These are phyloP conservation scores for Scelioninae gen. 1 DNA, from an alignment of 2,888 invertebrate genomes.

Conservation along the genomic window DNA sequence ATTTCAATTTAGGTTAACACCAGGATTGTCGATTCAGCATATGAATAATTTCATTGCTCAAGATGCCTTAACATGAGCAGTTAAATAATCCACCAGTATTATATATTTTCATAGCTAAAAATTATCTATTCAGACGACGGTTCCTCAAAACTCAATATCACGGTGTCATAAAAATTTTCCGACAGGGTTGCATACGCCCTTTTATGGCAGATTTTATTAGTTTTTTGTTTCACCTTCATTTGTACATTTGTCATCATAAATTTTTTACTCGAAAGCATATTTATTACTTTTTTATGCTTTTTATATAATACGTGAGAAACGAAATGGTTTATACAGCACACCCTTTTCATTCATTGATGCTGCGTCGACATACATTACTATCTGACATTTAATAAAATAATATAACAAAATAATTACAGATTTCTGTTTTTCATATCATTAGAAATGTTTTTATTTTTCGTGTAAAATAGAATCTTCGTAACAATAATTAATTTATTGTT, in stretches of 20 bases:
- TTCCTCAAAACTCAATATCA: background rate
- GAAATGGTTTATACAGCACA: too few relatives aligned
- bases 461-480: too few relatives aligned
- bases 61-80: slow-evolving; percentile 46
- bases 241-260: background rate
- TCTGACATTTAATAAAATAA: too few relatives aligned
- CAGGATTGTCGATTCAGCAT: slow-evolving; percentile 55
- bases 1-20: slow-evolving; percentile 56
- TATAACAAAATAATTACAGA: too few relatives aligned
- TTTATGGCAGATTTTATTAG: background rate
- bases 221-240: background rate
- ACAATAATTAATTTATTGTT: too few relatives aligned
- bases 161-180: background rate
- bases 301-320: too few relatives aligned
- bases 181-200: background rate
- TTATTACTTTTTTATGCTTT: background rate
- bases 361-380: too few relatives aligned
- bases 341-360: too few relatives aligned
- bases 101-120: slow-evolving; percentile 33
- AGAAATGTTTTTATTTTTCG: too few relatives aligned
- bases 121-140: slow-evolving; percentile 2
- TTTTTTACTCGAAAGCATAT: background rate
- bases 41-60: slow-evolving; percentile 51
- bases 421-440: too few relatives aligned
- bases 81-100: slow-evolving; percentile 39